A percentile compares a stretch with the other conserved stretches of the same genome.
These are phyloP conservation scores for Psittacula cyanocephala DNA, from an alignment of 2,113 vertebrate genomes.

Conservation along the genomic window DNA sequence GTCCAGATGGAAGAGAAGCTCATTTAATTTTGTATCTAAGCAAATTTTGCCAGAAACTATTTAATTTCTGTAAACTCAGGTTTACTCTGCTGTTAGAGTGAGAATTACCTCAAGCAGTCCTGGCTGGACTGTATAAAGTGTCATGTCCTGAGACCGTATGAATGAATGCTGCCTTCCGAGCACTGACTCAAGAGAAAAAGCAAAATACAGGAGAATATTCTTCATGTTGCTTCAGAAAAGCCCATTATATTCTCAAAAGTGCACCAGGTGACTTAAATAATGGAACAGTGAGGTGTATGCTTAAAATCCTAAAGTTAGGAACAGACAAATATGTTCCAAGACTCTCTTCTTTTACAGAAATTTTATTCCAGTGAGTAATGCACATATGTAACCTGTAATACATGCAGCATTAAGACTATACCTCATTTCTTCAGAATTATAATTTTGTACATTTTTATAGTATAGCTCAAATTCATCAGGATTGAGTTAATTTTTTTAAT, in stretches of 20 bases:
- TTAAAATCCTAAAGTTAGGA: background rate
- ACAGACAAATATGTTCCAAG: background rate
- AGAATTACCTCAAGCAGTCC: background rate
- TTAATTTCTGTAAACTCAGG: background rate
- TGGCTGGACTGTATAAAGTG: background rate
- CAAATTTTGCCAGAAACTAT: background rate
- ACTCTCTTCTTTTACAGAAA: background rate
- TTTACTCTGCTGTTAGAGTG: background rate
- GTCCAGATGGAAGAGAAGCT: background rate
- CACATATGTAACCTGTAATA: background rate
- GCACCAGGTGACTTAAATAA: background rate
- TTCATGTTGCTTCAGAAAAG: background rate
- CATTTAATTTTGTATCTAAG: background rate
- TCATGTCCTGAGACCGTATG: background rate
- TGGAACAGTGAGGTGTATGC: background rate
- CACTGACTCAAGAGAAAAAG: background rate
- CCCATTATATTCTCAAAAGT: background rate
- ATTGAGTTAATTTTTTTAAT: background rate
- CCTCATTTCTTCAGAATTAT: background rate
- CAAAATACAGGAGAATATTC: background rate
- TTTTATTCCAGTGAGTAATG: background rate
- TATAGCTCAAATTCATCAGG: background rate
- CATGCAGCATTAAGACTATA: background rate
- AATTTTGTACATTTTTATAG: background rate
- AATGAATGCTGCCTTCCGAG: background rate